Evolutionary conservation across 1,140 invertebrate species (phyloP), one percentile per base, ranked within the genome.

Genomic region (Neomicropteryx cornuta): DNA sequence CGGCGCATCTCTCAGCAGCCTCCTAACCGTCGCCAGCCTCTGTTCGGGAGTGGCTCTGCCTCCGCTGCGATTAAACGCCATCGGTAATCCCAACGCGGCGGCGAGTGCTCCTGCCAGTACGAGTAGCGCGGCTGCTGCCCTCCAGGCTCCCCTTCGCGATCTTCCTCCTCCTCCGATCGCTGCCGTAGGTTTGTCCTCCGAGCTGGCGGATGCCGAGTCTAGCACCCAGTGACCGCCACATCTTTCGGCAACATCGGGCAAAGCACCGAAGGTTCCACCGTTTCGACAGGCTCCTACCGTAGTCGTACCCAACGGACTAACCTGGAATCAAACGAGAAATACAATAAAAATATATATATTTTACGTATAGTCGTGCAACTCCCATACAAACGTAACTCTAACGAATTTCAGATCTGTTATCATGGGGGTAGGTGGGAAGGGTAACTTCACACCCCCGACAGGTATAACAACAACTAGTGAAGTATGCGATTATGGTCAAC

Each of bases 1-100:
- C 5, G 76, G 76, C 10, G 71, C 67, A 38, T 76, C 73, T 36
- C 71, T 69, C 41, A 78, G 60, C 47, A 78, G 67, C 27, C 68
- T 63, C 18, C 64, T 55, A 27, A 73, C 66, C 41, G 71, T 73
- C 42, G 66, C 64, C 40, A 74, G 59, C 45, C 71, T 61, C 55
- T 73, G 69, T 39, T 72, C 70, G 23, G 71, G 70, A 18, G 71
- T 73, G 47, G 71, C 53, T 40, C 70, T 57, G 38, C 72, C 59
- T 39, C 69, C 51, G 42, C 66, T 66, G 43, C 68, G 49, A 49
- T 43, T 41, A 14, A 66, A 56, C 4, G 62, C 61, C 13, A 68
- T 53, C 3, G 63, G 65, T 20, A 68, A 45, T 22, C 59, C 65
- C 3, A 68, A 56, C 11, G 62, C 60, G 30, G 59, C 62, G 32